Evolutionary conservation across 2,797 vertebrate genomes (phyloP).

Genomic region (Taenioides sp.): DNA sequence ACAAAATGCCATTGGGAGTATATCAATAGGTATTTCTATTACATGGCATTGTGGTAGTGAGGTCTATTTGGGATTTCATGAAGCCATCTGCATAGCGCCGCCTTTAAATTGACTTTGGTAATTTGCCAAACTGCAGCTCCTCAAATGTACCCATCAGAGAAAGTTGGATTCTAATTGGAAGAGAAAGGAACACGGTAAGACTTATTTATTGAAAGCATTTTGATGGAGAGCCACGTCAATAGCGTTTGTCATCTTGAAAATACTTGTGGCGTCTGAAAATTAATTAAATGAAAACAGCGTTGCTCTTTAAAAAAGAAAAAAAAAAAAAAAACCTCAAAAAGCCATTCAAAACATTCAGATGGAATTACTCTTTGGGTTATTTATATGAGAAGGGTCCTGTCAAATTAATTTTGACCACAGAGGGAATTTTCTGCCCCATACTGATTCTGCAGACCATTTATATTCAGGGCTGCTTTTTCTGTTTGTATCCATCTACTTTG

Average conservation of each 20-base stretch:
- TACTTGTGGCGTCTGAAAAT: constrained; percentile 14
- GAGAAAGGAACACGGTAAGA: constrained; percentile 10
- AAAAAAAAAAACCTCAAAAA: neutral
- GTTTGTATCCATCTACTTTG: constrained; percentile 66
- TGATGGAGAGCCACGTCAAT: neutral
- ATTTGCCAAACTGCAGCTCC: constrained; percentile 28
- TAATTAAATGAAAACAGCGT: constrained; percentile 7
- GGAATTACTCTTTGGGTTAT: constrained; percentile 58
- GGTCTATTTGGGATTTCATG: constrained; percentile 24
- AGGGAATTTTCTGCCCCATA: constrained; percentile 45
- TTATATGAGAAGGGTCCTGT: constrained; percentile 51
- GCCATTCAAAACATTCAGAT: constrained; percentile 37
- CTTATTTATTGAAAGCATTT: neutral
- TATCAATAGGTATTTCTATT: constrained; percentile 35
- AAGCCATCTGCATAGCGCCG: constrained; percentile 26
- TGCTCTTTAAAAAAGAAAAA: constrained; percentile 13
- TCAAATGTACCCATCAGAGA: constrained; percentile 20
- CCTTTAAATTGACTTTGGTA: constrained; percentile 26
- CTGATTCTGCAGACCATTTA: constrained; percentile 54
- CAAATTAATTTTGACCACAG: constrained; percentile 57
- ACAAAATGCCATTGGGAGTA: constrained; percentile 42
- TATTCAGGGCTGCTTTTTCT: constrained; percentile 48
- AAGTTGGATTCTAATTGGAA: constrained; percentile 8
- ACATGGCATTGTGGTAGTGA: constrained; percentile 26
- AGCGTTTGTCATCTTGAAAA: constrained; percentile 18